Base-by-base conservation (phyloP, 2,113 vertebrate species). In the Hiodon tergisus region DNA sequence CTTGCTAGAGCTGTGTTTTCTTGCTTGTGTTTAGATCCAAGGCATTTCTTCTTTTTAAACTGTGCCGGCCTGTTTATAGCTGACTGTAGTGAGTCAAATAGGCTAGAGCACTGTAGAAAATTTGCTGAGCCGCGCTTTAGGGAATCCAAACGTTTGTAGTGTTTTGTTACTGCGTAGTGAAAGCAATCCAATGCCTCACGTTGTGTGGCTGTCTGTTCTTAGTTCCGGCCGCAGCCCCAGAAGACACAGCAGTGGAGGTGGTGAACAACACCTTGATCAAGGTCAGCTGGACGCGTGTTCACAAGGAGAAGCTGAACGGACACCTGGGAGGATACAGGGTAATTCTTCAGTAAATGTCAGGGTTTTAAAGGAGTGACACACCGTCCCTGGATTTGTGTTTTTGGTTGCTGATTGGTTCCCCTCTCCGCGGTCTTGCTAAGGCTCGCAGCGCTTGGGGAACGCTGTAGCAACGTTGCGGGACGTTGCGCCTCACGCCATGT, bases 271-370 rank as follows among this genome's bases (percentile, higher is more conserved):
- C 94, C 0, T 76, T 95, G 80, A 90, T 91, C 75, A 91, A 92
- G 86, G 95, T 96, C 78, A 92, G 81, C 85, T 99, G 97, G 97
- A 87, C 84, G 2, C 85, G 86, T 60, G 89, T 98, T 73, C 93
- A 93, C 71, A 94, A 94, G 87, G 95, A 98, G 87, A 93, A 93
- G 88, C 87, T 98, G 57, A 93, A 92, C 31, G 97, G 97, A 75
- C 95, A 92, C 84, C 92, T 98, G 78, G 92, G 86, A 86, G 97
- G 97, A 85, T 98, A 99, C 87, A 95, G 94, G 95, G 97, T 99
- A 91, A 62, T 82, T 80, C 77, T 70, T 83, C 78, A 79, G 80
- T 65, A 84, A 86, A 80, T 79, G 80, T 11, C 31, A 31, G 31
- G 31, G 68, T 77, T 78, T 84, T 10, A 85, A 85, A 88, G 85